phyloP scores from a whole-genome alignment of 2,113 vertebrate genomes.

The Cryptotis parvus region DNA sequence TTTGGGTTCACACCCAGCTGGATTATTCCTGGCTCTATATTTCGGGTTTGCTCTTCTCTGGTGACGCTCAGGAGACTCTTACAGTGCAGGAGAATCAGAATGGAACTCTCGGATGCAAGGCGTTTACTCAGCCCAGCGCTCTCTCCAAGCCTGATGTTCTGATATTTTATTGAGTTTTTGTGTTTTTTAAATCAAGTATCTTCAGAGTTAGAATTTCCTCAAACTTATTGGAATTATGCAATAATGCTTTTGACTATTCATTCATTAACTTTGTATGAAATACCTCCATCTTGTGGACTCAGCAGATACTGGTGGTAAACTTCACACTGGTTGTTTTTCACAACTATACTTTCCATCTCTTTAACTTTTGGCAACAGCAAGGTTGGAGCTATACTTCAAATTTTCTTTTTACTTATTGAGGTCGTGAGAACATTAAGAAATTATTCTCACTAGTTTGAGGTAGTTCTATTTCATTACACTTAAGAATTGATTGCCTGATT shows the following conservation, averaged over 20 bases:
- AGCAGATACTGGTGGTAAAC: neutral
- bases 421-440: slow-evolving; percentile 30
- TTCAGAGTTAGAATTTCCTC: neutral
- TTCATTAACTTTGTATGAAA: slow-evolving; percentile 29
- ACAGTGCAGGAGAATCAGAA: no score
- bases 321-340: slow-evolving; percentile 50
- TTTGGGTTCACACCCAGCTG: no score
- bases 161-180: no score
- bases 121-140: no score
- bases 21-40: neutral
- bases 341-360: neutral
- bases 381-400: neutral
- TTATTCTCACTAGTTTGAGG: slow-evolving; percentile 40
- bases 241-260: neutral
- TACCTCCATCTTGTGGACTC: slow-evolving; percentile 59
- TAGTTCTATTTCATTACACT: slow-evolving; percentile 27
- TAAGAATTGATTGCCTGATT: neutral
- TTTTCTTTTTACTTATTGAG: slow-evolving; percentile 59
- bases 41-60: no score
- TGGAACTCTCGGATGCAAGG: no score
- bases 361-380: slow-evolving; percentile 9
- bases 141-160: no score
- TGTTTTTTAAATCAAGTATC: no score
- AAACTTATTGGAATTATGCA: neutral
- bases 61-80: no score